phyloP scores from a whole-genome alignment of 92 coral and sea anemone species.

The Diadumene lineata region DNA sequence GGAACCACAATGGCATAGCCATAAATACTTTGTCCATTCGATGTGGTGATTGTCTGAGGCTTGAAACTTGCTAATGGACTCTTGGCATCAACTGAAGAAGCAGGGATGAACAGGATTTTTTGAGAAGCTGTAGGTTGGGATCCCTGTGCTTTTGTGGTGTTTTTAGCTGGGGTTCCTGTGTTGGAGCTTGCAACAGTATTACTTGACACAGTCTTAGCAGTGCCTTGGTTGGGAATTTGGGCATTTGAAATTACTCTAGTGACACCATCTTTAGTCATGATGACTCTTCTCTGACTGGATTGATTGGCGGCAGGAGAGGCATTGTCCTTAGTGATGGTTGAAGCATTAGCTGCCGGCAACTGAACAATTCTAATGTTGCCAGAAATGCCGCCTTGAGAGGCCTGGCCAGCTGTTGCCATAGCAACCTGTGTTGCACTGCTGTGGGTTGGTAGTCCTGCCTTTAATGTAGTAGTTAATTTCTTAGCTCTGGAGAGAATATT shows the following conservation, averaged over 20 bases:
- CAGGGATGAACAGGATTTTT: constrained; percentile 37
- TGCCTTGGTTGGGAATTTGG: not conserved
- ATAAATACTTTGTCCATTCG: constrained; percentile 25
- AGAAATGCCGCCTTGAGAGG: not conserved
- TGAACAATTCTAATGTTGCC: not conserved
- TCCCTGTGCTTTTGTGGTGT: constrained; percentile 1
- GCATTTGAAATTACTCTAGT: not conserved
- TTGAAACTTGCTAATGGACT: constrained; percentile 40
- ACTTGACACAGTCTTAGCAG: not conserved
- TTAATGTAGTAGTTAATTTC: constrained; percentile 2
- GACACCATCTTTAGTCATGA: not conserved
- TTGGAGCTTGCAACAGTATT: too few relatives aligned
- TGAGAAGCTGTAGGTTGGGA: constrained; percentile 16
- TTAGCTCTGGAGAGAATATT: constrained; percentile 21
- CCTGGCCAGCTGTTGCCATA: constrained; percentile 11
- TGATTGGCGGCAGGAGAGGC: not conserved
- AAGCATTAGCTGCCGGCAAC: constrained; percentile 4
- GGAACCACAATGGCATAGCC: constrained; percentile 50
- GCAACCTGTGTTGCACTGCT: too few relatives aligned
- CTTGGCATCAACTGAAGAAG: constrained; percentile 38
- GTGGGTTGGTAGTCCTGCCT: constrained; percentile 1
- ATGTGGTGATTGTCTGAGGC: constrained; percentile 26
- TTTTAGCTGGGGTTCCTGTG: not conserved
- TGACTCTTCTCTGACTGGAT: not conserved
- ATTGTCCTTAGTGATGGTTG: not conserved